phyloP scores from a whole-genome alignment of 2,888 invertebrate genomes.

The Meiosimyza platycephala region DNA sequence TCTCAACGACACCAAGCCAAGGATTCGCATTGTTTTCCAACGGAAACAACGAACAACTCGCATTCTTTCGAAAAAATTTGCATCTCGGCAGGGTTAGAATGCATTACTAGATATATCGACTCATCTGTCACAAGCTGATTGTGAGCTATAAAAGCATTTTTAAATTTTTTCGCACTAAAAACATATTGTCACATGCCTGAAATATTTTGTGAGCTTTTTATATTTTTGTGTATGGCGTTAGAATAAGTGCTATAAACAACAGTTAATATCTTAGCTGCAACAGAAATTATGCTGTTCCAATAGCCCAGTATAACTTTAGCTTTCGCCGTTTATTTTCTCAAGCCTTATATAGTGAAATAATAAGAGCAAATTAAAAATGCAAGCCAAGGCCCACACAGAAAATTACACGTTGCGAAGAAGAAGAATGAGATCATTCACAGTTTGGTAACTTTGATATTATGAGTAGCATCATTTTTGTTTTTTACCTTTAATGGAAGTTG shows the following conservation, averaged over 20 bases:
- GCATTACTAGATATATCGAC: too few relatives aligned
- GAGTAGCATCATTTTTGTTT: constrained; percentile 24
- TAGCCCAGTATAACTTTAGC: too few relatives aligned
- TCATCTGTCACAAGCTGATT: too few relatives aligned
- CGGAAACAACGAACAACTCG: background rate
- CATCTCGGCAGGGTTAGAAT: constrained; percentile 4
- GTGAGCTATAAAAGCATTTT: too few relatives aligned
- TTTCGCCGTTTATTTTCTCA: too few relatives aligned
- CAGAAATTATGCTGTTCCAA: too few relatives aligned
- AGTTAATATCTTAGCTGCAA: too few relatives aligned
- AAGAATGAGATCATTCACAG: constrained; percentile 31
- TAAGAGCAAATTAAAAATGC: constrained; percentile 21
- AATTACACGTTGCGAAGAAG: constrained; percentile 16
- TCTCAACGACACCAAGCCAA: background rate
- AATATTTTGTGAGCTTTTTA: too few relatives aligned
- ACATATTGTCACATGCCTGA: too few relatives aligned
- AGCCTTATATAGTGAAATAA: background rate
- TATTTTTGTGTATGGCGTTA: too few relatives aligned
- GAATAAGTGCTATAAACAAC: too few relatives aligned
- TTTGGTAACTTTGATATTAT: constrained; percentile 5
- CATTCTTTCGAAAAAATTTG: constrained; percentile 12
- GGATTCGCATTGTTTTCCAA: constrained; percentile 16
- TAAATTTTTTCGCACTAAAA: too few relatives aligned
- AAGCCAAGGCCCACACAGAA: constrained; percentile 23
- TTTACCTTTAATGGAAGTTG: constrained; percentile 29